A percentile compares a stretch with the other conserved stretches of the same genome.
phyloP scores from a whole-genome alignment of 2,888 invertebrate genomes.

The Tipula unca region DNA sequence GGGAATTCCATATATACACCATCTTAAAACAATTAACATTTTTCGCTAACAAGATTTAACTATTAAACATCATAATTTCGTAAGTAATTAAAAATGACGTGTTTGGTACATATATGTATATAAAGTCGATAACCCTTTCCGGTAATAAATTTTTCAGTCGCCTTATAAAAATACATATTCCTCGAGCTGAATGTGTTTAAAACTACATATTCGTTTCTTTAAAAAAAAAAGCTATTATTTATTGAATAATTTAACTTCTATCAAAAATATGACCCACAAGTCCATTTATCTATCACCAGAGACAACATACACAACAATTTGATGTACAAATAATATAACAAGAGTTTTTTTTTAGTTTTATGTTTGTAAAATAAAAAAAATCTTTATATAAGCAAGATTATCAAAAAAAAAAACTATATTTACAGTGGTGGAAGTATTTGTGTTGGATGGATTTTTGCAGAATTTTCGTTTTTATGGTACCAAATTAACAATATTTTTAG shows the following conservation, averaged over 20 bases:
- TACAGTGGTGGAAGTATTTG: not conserved
- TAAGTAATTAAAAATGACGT: not conserved
- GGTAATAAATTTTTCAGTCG: no score
- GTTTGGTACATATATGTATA: not conserved
- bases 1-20: not conserved
- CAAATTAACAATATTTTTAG: no score
- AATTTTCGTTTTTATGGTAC: no score
- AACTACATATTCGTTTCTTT: conserved; percentile 24
- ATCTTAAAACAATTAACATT: not conserved
- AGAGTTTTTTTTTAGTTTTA: not conserved
- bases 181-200: conserved; percentile 25
- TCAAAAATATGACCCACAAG: conserved; percentile 27
- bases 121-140: no score
- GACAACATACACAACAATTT: conserved; percentile 21
- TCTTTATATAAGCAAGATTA: not conserved
- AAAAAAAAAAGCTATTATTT: conserved; percentile 24
- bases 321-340: conserved; percentile 2
- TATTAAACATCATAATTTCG: not conserved
- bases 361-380: not conserved
- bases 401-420: not conserved
- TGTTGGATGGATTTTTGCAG: not conserved
- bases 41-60: not conserved
- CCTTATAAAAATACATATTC: conserved; percentile 21
- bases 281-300: conserved; percentile 27
- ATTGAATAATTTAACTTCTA: conserved; percentile 23